A percentile compares a stretch with the other conserved stretches of the same genome.
Conservation (phyloP, 2,888 invertebrate genomes). For the Polydrusus cervinus region DNA sequence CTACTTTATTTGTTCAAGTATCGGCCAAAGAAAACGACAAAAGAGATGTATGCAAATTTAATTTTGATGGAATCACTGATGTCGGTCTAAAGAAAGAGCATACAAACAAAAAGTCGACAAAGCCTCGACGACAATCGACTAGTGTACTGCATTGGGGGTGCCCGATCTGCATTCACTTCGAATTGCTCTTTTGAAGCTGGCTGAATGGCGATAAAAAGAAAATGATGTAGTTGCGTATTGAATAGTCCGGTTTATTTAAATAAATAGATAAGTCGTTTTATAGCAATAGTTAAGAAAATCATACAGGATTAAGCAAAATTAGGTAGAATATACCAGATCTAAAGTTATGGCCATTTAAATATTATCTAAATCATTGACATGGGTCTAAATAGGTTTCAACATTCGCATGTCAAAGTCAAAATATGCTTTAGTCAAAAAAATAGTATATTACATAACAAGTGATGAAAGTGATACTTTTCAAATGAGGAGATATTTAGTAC, state of each 20-base stretch:
- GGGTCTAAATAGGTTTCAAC: too few species aligned
- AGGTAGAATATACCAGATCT: too few species aligned
- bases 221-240: background rate
- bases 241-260: background rate
- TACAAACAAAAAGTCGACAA: conserved; percentile 66
- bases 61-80: conserved; percentile 65
- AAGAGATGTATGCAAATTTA: conserved; percentile 67
- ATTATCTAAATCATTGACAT: too few species aligned
- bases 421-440: too few species aligned
- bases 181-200: conserved; percentile 68
- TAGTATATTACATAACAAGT: too few species aligned
- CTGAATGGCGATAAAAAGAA: conserved; percentile 33
- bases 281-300: too few species aligned
- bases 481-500: too few species aligned
- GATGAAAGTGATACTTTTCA: too few species aligned
- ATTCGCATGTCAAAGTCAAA: too few species aligned
- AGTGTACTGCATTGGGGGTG: conserved; percentile 64
- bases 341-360: too few species aligned
- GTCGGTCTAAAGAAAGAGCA: conserved; percentile 65
- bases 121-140: conserved; percentile 64
- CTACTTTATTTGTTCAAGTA: conserved; percentile 42
- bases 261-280: too few species aligned
- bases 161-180: conserved; percentile 70
- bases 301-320: too few species aligned
- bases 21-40: conserved; percentile 49